Evolutionary conservation across 2,113 vertebrate species (phyloP), one percentile per base, ranked within the genome.

Genomic region (Numida meleagris): DNA sequence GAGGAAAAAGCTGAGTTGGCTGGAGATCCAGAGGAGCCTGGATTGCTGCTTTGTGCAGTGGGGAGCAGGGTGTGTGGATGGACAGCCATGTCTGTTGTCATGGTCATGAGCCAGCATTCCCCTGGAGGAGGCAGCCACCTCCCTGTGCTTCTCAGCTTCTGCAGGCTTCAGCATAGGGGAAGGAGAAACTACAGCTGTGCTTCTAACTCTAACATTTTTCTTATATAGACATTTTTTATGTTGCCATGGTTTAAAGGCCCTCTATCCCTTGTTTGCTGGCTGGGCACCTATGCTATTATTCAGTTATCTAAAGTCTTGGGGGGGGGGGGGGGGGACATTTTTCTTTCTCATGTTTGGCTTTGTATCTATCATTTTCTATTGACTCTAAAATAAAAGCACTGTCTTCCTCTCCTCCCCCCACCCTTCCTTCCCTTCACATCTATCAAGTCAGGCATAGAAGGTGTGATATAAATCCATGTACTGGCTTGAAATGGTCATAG

Each of bases 331-430:
- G 15, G n/a, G 6, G 36, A 6, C 23, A 24, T 24, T 14, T 58
- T 36, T 59, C 12, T 73, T 73, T 36, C 27, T 70, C 4, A 6
- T 43, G 5, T 5, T 50, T 12, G 27, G 10, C 46, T 66, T 65
- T 84, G 16, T 40, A n/a, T 61, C 38, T 67, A 70, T 24, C 43
- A 21, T 67, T 70, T 95, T 95, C 61, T 87, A 84, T 9, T 72
- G 34, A 40, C 79, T 96, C 94, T 74, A 91, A 96, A 95, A 80
- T n/a, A 48, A 63, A 92, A 75, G 10, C n/a, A 42, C n/a, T 55
- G 29, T 17, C 27, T 31, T 31, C 29, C 53, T 17, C 7, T 55
- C 15, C 29, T 18, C 16, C 48, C 48, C 48, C 48, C 7, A 25
- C 24, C 18, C 13, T 12, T 25, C 13, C 14, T 24, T 7, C 12